Evolutionary conservation across 1,140 invertebrate species (phyloP), one percentile per base, ranked within the genome.

Genomic region (Vollenhovia emeryi): DNA sequence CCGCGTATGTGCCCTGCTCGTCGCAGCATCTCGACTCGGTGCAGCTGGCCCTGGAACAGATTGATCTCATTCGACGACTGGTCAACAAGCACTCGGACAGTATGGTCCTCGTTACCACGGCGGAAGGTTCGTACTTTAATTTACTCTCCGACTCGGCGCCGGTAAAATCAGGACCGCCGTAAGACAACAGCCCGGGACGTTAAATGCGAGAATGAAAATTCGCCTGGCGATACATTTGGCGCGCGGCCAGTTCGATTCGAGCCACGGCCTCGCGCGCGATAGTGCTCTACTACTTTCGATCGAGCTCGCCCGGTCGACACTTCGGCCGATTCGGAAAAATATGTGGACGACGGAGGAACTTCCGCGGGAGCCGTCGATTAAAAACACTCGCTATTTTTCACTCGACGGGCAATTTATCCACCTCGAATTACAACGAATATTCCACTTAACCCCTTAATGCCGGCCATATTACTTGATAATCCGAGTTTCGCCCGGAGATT

Each of bases 21-120:
- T 96, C 97, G 4, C 97, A 98, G 91, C 96, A 97, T 93, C 96
- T 97, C 92, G 98, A 98, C 92, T 98, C 98, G 13, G 97, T 98
- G 86, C 97, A 98, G 92, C 95, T 98, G 89, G 97, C 97, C 27
- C 94, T 99, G 74, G 98, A 98, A 93, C 98, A 98, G 94, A 97
- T 98, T 91, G 98, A 98, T 94, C 96, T 98, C 84, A 98, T 98
- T 91, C 97, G 97, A 91, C 96, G 98, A 90, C 96, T 99, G 88
- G 96, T 98, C 57, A 97, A 97, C 88, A 96, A 97, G 93, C 97
- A 97, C 93, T 95, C 96, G 9, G 95, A 96, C 84, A 96, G 97
- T 91, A 96, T 98, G 84, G 95, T 96, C 52, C 95, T 98, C 86
- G 97, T 97, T 45, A 96, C 96, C 1, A 97, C 96, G 60, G 96